These are phyloP conservation scores for Cirrhinus mrigala DNA, from an alignment of 2,797 vertebrate genomes.

Conservation along the genomic window DNA sequence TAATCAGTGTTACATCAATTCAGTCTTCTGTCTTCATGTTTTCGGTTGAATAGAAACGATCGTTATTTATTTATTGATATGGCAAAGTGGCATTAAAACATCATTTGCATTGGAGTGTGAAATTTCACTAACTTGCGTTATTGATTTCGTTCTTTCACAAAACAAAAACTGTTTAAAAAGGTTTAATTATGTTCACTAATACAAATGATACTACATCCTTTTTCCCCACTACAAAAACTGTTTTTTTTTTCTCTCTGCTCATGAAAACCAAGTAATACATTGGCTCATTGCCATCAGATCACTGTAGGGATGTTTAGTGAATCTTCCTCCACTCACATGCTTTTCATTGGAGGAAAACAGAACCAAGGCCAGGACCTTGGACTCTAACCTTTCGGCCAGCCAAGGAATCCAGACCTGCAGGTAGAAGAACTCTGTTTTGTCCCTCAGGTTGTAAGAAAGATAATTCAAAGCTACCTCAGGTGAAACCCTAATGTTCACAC, in stretches of 20 bases:
- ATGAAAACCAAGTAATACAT: constrained; percentile 66
- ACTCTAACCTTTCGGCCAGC: constrained; percentile 13
- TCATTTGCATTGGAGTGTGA: not conserved
- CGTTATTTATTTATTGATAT: constrained; percentile 11
- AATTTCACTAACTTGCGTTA: not conserved
- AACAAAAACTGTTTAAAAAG: not conserved
- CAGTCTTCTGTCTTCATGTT: not conserved
- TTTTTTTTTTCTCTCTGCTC: constrained; percentile 31
- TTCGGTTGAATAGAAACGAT: not conserved
- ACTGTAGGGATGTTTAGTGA: not conserved
- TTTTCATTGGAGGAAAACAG: constrained; percentile 60
- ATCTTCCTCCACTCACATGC: constrained; percentile 46
- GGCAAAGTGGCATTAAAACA: not conserved
- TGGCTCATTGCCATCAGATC: constrained; percentile 36
- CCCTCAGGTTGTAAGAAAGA: constrained; percentile 14
- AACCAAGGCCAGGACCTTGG: constrained; percentile 38
- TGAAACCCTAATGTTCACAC: constrained; percentile 36
- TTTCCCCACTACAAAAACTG: too few species aligned
- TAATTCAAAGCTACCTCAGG: constrained; percentile 39
- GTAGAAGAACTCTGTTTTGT: not conserved
- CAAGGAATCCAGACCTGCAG: constrained; percentile 15
- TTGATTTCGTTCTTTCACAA: not conserved
- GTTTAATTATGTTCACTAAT: not conserved
- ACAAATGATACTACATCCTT: not conserved
- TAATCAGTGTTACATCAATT: constrained; percentile 29